Base-by-base conservation (phyloP, 2,113 vertebrate genomes). In the Coracopsis vasa region DNA sequence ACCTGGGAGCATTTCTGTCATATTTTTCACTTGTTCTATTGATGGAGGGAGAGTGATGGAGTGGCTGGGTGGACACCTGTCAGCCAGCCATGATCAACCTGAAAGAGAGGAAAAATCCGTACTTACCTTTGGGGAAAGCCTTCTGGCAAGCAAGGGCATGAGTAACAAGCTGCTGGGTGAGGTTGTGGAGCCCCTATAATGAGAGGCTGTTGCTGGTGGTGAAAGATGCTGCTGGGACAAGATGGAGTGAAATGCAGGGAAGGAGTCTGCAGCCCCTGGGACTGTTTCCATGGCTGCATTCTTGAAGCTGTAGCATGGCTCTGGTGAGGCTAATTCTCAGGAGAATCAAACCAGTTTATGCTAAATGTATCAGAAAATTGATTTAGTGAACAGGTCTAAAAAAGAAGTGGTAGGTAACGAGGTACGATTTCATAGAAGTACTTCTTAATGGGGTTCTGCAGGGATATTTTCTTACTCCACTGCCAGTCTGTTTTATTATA, bases 241-340 rank as follows among this genome's bases (percentile, higher is more conserved):
- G 33, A 5, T 9, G 51, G 23, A 11, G 18, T 4, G 11, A 53
- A 47, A 31, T 50, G 35, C 15, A 10, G 45, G 51, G 51, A 51
- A 24, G 23, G 48, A 41, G 25, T 4, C 8, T 3, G 1, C 33
- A 37, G 41, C 7, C 11, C 18, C 33, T 0, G 1, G 37, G 39
- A 9, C 33, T 17, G 9, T 45, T 27, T 23, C 28, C 19, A 9
- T 4, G 12, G 16, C 48, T 27, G 21, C 0, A 3, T 39, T 56
- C 44, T 19, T 4, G 28, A 27, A 48, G n/a, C 70, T 21, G 62
- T 3, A 0, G 0, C 1, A 14, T 2, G n/a, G 24, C 1, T 16
- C 56, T 39, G 48, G 17, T 16, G 66, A 18, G 44, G 31, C 1
- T 5, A 4, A n/a, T 9, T 10, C 51, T 41, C 21, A 4, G 53